Evolutionary conservation across 1,140 invertebrate genomes (phyloP).

Genomic region (Adelges cooleyi): DNA sequence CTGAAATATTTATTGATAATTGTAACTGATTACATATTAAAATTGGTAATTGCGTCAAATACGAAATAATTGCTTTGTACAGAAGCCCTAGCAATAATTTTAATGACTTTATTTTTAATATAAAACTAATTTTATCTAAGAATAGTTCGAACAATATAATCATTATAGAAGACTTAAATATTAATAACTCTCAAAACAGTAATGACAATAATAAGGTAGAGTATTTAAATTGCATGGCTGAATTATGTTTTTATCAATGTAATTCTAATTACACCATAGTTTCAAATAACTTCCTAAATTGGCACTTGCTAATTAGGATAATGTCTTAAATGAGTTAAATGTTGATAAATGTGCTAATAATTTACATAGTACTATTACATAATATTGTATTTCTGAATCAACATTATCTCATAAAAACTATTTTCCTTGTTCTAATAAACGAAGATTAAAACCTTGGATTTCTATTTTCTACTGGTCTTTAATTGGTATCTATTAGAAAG

Average conservation of each 20-base stretch:
- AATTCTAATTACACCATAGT: neutral
- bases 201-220: neutral
- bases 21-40: neutral
- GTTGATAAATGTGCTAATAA: too few species aligned
- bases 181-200: neutral
- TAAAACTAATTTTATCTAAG: neutral
- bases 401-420: too few species aligned
- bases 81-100: neutral
- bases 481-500: conserved; percentile 34
- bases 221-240: neutral
- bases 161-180: neutral
- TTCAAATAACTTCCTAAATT: too few species aligned
- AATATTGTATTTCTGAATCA: too few species aligned
- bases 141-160: neutral
- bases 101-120: neutral
- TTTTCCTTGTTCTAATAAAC: too few species aligned
- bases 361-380: too few species aligned
- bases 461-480: too few species aligned
- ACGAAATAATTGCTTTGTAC: neutral
- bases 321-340: too few species aligned
- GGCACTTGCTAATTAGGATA: too few species aligned
- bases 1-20: neutral
- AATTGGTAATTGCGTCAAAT: neutral
- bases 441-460: too few species aligned
- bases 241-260: neutral